These are phyloP conservation scores for Dryadula phaetusa DNA, from an alignment of 2,888 invertebrate genomes.

Conservation along the genomic window DNA sequence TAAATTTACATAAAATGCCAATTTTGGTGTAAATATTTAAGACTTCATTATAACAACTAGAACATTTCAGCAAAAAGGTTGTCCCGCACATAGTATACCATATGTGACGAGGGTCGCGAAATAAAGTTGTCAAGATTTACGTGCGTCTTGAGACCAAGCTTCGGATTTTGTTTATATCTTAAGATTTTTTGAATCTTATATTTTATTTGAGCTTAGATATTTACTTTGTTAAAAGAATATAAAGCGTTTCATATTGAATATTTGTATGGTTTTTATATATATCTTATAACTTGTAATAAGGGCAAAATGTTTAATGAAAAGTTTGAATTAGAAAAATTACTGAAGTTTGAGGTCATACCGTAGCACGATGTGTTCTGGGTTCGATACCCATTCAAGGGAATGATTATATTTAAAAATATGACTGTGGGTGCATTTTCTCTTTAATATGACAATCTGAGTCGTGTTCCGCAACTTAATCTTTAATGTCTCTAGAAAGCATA, in stretches of 20 bases:
- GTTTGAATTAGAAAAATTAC: no score
- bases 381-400: no score
- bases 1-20: no score
- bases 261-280: not conserved
- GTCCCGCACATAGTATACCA: not conserved
- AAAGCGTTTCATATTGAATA: not conserved
- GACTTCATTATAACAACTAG: conserved; percentile 5
- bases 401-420: no score
- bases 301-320: no score
- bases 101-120: conserved; percentile 27
- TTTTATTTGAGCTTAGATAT: not conserved
- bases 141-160: conserved; percentile 2
- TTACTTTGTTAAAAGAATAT: not conserved
- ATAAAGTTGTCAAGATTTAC: conserved; percentile 29
- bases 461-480: no score
- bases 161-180: conserved; percentile 15
- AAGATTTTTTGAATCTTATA: conserved; percentile 1
- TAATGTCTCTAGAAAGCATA: no score
- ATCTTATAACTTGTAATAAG: no score
- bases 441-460: no score
- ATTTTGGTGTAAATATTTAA: not conserved
- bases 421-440: no score
- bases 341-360: no score
- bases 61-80: conserved; percentile 25
- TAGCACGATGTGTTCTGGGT: no score